Conservation (phyloP, 37 sponge, comb jelly and placozoan genomes). For the Agelas oroides region DNA sequence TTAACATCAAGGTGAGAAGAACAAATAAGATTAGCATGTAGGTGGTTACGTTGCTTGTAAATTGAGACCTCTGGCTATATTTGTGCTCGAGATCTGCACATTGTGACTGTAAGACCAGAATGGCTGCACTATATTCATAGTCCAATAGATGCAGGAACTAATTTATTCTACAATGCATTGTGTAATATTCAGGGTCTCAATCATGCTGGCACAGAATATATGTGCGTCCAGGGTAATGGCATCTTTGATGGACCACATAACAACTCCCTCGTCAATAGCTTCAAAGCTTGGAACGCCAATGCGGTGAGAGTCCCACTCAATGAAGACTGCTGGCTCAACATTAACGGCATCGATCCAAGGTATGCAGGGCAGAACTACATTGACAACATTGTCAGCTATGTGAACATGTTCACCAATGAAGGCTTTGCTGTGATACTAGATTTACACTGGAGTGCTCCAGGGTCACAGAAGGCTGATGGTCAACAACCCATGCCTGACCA, state of each 20-base stretch:
- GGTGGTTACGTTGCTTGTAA: too few relatives aligned
- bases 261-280: conserved; percentile 6
- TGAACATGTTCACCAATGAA: conserved; percentile 28
- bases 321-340: conserved; percentile 51
- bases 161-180: too few relatives aligned
- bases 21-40: too few relatives aligned
- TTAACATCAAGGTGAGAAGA: too few relatives aligned
- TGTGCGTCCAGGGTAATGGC: conserved; percentile 28
- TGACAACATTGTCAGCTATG: background rate
- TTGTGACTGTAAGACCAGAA: too few relatives aligned
- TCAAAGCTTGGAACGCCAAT: conserved; percentile 33
- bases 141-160: too few relatives aligned
- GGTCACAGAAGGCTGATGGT: conserved; percentile 6
- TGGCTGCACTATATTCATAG: too few relatives aligned
- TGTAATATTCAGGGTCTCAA: conserved; percentile 36
- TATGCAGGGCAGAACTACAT: conserved; percentile 32
- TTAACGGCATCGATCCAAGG: conserved; percentile 34
- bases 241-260: conserved; percentile 32
- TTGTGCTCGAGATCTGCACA: too few relatives aligned
- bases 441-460: conserved; percentile 48
- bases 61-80: too few relatives aligned
- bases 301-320: conserved; percentile 33
- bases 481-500: conserved; percentile 43
- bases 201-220: conserved; percentile 45
- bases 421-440: conserved; percentile 39